Evolutionary conservation across 2,888 invertebrate genomes (phyloP), one percentile per base, ranked within the genome.

Genomic region (Caenorhabditis macrosperma): DNA sequence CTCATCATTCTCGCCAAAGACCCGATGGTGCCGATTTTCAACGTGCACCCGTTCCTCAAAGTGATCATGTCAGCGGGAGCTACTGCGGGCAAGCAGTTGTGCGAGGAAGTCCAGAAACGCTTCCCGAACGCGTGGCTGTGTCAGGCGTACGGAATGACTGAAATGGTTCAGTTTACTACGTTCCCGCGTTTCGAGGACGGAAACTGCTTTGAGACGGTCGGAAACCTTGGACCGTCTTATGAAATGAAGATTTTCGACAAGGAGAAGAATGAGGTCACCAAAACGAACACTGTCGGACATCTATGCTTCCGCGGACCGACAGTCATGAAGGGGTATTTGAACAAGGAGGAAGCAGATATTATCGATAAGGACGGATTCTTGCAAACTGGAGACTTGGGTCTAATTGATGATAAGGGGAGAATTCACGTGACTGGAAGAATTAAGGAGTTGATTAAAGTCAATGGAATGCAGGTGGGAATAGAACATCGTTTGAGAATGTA

Each of bases 1-100:
- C 93, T 95, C 90, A 93, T 95, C 26, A 93, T 95, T 84, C 93
- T 95, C 91, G 93, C 93, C 1, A 93, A 93, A 71, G 92, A 93
- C 89, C 93, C 93, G 0, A 92, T 93, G 63, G 94, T 95, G 1
- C 92, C 93, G 46, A 77, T 81, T 7, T 81, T 81, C 72, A 68
- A 69, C 46, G 63, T 67, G 17, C 59, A 72, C 33, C 60, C 63
- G 17, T 72, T 30, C 38, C 35, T 81, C 15, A 93, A 94, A 80
- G 95, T 94, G 88, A 94, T 96, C 91, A 91, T 96, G 75, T 93
- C 94, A 0, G 87, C 88, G 9, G 87, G 86, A 1, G 87, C 87
- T 0, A 86, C 87, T 6, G 82, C 84, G 4, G 87, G 87, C 15
- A 78, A 74, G 20, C 84, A 87, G 22, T 50, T 87, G 7, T 82